Evolutionary conservation across 2,797 vertebrate genomes (phyloP), one percentile per base, ranked within the genome.

Genomic region (Meda fulgida): DNA sequence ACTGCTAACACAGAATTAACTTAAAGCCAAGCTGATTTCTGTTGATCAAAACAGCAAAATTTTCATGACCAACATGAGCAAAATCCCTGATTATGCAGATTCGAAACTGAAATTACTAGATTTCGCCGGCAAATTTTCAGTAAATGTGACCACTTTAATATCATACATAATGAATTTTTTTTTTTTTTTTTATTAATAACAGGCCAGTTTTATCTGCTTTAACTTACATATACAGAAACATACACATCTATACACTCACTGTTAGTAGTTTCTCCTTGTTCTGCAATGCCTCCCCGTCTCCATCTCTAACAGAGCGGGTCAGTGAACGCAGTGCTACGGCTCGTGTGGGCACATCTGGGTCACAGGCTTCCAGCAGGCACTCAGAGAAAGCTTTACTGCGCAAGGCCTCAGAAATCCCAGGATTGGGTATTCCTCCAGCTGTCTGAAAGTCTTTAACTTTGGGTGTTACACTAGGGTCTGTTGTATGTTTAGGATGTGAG

Each of bases 261-360:
- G 87, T 87, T 23, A 99, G 92, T 55, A 98, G 86, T 69, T 96
- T 96, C 87, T 97, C 96, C 86, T 94, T 95, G 4, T 89, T 89
- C 88, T 69, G 88, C 7, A 96, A 85, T 0, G 92, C 95, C 84
- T 94, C 93, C 0, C 91, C 88, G 29, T 95, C 87, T 67, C 87
- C 87, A 26, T 90, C 93, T 2, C 89, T 93, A 70, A 97, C 84
- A 89, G 94, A 93, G 73, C 76, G 88, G 81, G 95, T 91, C 18
- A 99, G 93, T 10, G 8, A 79, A 65, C 97, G 95, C 80, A 99
- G 90, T 31, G 97, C 96, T 0, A 95, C 94, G 0, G 96, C 96
- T 87, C 96, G 93, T 10, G 91, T 83, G 0, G 97, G 96, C 72
- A 98, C 92, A 1, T 98, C 96, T 0, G 96, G 95, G 89, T 98